These are phyloP conservation scores for Tipula lateralis DNA, from an alignment of 2,888 invertebrate species.

Conservation along the genomic window DNA sequence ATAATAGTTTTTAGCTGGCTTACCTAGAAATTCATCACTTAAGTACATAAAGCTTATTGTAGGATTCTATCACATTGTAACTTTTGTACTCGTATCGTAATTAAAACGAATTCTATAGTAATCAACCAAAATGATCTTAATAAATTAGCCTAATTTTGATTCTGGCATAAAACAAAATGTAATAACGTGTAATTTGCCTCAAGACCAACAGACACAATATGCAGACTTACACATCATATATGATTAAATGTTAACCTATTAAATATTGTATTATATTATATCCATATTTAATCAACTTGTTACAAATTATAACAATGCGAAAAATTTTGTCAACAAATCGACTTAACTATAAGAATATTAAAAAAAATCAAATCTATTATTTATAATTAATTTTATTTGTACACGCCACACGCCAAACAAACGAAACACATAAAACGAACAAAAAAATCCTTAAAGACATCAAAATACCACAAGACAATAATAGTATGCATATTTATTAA, in stretches of 20 bases:
- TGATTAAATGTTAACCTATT: neutral
- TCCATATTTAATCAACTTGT: neutral
- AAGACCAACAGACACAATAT: too few relatives aligned
- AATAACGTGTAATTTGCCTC: too few relatives aligned
- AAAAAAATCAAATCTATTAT: constrained; percentile 16
- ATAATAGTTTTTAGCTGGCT: too few relatives aligned
- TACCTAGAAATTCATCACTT: too few relatives aligned
- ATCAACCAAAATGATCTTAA: too few relatives aligned
- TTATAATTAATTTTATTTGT: constrained; percentile 7
- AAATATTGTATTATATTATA: neutral
- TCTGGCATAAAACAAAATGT: too few relatives aligned
- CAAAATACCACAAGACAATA: constrained; percentile 1
- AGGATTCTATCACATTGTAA: too few relatives aligned
- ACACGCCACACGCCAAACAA: constrained; percentile 11
- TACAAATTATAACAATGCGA: constrained; percentile 24
- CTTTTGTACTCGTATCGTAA: too few relatives aligned
- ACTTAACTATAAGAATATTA: neutral
- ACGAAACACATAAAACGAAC: neutral
- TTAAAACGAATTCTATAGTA: too few relatives aligned
- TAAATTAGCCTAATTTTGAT: too few relatives aligned
- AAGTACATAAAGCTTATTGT: too few relatives aligned
- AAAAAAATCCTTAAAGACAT: constrained; percentile 7
- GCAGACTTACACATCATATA: too few relatives aligned
- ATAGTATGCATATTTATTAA: constrained; percentile 24
- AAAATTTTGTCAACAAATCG: constrained; percentile 19